Evolutionary conservation across 2,888 invertebrate species (phyloP).

Genomic region (Andricus quercusramuli): DNA sequence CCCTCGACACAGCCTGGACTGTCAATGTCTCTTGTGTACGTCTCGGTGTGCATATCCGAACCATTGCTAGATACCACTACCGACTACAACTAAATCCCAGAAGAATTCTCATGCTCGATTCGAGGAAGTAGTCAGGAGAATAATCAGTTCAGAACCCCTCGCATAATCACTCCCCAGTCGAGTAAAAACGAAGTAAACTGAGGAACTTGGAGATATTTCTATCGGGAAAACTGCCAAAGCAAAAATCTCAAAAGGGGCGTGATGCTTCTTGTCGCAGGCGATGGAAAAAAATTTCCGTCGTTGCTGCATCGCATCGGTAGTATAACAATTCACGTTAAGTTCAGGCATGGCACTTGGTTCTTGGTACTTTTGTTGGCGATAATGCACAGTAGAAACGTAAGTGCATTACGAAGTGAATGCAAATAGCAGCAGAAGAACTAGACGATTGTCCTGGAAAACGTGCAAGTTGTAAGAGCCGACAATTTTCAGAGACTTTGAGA

Average conservation of each 20-base stretch:
- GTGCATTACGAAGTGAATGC: constrained; percentile 1
- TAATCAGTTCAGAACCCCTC: neutral
- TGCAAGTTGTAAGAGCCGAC: neutral
- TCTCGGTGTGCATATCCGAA: too few relatives aligned
- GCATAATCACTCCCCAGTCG: neutral
- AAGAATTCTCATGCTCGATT: neutral
- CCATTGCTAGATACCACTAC: neutral
- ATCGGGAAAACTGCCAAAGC: neutral
- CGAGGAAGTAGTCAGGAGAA: neutral
- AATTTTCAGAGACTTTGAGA: constrained; percentile 21
- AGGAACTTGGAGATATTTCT: neutral
- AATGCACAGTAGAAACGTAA: neutral
- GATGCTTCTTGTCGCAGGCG: neutral
- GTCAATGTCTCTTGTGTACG: too few relatives aligned
- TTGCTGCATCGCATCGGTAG: neutral
- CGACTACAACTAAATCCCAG: neutral
- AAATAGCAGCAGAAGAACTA: neutral
- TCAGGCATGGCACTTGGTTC: neutral
- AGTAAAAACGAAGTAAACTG: neutral
- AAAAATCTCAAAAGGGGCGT: neutral
- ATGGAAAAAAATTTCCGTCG: neutral
- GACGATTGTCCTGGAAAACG: neutral
- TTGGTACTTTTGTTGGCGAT: neutral
- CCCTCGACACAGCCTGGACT: too few relatives aligned
- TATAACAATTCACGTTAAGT: constrained; percentile 8